phyloP scores from a whole-genome alignment of 1,140 invertebrate species.

The Steinernema feltiae region DNA sequence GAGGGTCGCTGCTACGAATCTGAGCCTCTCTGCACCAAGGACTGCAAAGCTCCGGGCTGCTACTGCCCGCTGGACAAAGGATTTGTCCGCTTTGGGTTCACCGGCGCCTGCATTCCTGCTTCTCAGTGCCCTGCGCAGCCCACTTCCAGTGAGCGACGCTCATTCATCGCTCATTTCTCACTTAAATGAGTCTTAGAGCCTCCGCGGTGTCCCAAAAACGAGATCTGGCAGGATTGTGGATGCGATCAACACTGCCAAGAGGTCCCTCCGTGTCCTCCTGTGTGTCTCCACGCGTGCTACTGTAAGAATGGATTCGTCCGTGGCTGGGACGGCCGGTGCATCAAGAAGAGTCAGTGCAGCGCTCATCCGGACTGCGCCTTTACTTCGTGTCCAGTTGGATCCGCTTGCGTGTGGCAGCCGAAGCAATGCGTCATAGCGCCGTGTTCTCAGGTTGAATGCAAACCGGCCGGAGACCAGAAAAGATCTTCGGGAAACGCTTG shows the following conservation, averaged over 20 bases:
- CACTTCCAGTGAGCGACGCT: neutral
- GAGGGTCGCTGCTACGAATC: neutral
- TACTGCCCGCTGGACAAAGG: neutral
- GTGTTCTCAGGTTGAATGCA: neutral
- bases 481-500: neutral
- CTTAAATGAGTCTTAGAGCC: neutral
- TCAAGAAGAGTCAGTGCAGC: neutral
- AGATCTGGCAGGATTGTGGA: neutral
- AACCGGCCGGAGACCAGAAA: neutral
- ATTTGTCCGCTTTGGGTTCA: neutral
- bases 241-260: neutral
- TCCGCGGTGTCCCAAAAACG: too few relatives aligned
- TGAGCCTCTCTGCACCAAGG: constrained; percentile 6
- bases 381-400: neutral
- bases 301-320: neutral
- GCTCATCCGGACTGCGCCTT: neutral
- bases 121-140: neutral
- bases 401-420: neutral
- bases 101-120: neutral
- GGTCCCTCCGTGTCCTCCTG: too few relatives aligned
- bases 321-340: neutral
- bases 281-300: too few relatives aligned
- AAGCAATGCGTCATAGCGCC: neutral
- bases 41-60: constrained; percentile 7
- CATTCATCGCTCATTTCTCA: neutral